Conservation (phyloP, 1,140 invertebrate species). For the Zaprionus kolodkinae region DNA sequence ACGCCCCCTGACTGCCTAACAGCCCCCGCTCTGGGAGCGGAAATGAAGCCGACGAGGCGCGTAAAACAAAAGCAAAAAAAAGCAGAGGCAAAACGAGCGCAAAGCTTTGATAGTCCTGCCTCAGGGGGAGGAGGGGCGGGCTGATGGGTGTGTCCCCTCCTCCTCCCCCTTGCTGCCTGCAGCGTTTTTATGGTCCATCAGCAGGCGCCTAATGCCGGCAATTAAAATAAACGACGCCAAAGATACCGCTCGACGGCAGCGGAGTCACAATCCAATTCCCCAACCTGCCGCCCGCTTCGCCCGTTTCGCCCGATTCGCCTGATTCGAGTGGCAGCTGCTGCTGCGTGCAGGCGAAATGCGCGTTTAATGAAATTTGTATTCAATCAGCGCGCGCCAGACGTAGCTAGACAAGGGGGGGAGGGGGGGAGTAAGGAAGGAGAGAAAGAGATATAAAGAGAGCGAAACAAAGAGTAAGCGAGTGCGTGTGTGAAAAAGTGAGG, state of each 20-base stretch:
- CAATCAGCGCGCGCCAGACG: slow-evolving; percentile 64
- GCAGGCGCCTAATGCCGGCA: slow-evolving; percentile 71
- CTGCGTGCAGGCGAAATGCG: slow-evolving; percentile 60
- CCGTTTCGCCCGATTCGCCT: slow-evolving; percentile 1
- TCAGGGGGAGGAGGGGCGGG: neutral
- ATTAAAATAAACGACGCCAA: slow-evolving; percentile 76
- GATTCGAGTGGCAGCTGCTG: slow-evolving; percentile 30
- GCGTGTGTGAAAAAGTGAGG: slow-evolving; percentile 4
- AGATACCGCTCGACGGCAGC: slow-evolving; percentile 25
- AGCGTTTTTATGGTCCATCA: slow-evolving; percentile 76
- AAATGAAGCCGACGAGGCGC: slow-evolving; percentile 67
- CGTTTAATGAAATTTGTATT: slow-evolving; percentile 82
- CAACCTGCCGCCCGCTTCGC: neutral
- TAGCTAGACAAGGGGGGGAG: slow-evolving; percentile 4
- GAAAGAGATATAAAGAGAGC: neutral
- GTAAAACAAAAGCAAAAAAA: slow-evolving; percentile 48
- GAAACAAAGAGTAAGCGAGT: neutral
- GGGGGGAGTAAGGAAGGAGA: neutral
- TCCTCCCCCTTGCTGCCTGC: slow-evolving; percentile 11
- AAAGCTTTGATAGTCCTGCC: slow-evolving; percentile 37
- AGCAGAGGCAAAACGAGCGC: slow-evolving; percentile 6
- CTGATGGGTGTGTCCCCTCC: too few species aligned
- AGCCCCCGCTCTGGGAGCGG: slow-evolving; percentile 23
- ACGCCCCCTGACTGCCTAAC: neutral
- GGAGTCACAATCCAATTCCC: slow-evolving; percentile 8